A percentile compares a stretch with the other conserved stretches of the same genome.
Conservation (phyloP, 2,888 invertebrate genomes). For the Chrysolina haemoptera region DNA sequence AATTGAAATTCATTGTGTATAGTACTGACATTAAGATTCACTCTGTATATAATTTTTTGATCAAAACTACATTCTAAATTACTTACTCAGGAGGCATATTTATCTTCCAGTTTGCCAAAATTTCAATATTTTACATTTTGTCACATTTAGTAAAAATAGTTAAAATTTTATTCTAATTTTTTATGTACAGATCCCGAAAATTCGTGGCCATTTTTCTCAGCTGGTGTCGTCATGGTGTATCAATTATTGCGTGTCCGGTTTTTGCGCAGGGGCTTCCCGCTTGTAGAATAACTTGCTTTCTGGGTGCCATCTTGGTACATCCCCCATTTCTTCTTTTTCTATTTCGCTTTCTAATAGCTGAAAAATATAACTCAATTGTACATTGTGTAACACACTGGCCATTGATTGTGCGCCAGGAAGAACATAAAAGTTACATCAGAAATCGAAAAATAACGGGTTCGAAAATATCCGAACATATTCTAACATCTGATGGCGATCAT, state of each 20-base stretch:
- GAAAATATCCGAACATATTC: too few species aligned
- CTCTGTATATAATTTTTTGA: constrained; percentile 31
- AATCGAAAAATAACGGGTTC: too few species aligned
- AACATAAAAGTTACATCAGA: too few species aligned
- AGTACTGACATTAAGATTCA: constrained; percentile 10
- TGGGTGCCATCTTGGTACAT: constrained; percentile 65
- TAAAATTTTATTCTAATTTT: constrained; percentile 38
- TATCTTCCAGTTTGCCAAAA: constrained; percentile 46
- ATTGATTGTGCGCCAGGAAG: too few species aligned
- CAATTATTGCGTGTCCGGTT: constrained; percentile 34
- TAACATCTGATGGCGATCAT: too few species aligned
- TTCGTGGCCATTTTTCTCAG: constrained; percentile 42
- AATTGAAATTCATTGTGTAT: neutral
- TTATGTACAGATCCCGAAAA: constrained; percentile 44
- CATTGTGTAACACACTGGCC: neutral
- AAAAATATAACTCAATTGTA: constrained; percentile 31
- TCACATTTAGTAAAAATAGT: constrained; percentile 46
- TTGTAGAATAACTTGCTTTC: constrained; percentile 66
- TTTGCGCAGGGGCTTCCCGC: constrained; percentile 57
- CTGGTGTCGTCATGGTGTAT: constrained; percentile 33
- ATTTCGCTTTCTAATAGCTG: constrained; percentile 65
- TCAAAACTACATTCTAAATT: constrained; percentile 10
- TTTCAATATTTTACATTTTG: constrained; percentile 34
- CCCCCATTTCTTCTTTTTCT: constrained; percentile 65
- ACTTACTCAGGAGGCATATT: neutral